Evolutionary conservation across 1,140 invertebrate species (phyloP).

Genomic region (Vanessa tameamea): DNA sequence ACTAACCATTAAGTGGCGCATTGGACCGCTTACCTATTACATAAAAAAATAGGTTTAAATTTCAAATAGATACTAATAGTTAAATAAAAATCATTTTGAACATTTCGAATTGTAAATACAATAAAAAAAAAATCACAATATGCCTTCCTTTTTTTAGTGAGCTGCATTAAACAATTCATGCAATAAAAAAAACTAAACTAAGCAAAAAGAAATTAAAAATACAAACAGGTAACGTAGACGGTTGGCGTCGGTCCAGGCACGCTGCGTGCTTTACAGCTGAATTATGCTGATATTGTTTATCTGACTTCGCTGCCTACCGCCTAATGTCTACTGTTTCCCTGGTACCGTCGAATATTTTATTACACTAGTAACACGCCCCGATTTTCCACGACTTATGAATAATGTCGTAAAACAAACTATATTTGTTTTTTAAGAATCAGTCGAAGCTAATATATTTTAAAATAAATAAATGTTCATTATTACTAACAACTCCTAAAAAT

Average conservation of each 20-base stretch:
- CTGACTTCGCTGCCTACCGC: conserved; percentile 13
- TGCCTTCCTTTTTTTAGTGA: neutral
- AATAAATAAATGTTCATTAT: no score
- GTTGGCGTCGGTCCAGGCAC: conserved; percentile 33
- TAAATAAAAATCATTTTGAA: no score
- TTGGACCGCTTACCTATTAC: no score
- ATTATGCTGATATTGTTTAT: conserved; percentile 34
- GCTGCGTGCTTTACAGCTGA: conserved; percentile 31
- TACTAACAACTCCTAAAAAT: no score
- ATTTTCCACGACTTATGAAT: neutral
- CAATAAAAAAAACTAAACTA: neutral
- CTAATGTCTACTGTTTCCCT: conserved; percentile 20
- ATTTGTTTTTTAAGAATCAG: no score
- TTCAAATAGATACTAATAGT: no score
- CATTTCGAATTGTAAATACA: neutral
- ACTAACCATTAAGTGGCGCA: no score
- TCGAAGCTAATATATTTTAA: no score
- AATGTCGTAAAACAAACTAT: no score
- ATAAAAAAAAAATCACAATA: neutral
- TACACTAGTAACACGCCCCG: conserved; percentile 1
- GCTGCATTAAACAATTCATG: neutral
- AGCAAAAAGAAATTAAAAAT: conserved; percentile 12
- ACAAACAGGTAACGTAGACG: conserved; percentile 30
- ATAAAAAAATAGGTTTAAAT: no score
- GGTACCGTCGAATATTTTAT: conserved; percentile 1